Evolutionary conservation across 2,113 vertebrate genomes (phyloP).

Genomic region (Pollimyrus isidori): DNA sequence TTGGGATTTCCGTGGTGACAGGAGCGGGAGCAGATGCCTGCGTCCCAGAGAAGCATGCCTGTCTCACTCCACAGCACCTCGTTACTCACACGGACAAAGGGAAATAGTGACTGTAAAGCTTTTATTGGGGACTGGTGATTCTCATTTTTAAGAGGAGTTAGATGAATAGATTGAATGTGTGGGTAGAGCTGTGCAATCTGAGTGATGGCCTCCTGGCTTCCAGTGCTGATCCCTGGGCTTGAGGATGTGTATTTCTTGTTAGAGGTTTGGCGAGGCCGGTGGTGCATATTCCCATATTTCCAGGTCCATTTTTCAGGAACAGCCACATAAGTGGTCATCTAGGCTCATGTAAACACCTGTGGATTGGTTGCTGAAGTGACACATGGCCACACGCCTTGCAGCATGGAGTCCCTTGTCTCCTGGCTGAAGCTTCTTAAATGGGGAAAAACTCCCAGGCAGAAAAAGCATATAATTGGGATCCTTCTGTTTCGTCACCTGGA

Average conservation of each 20-base stretch:
- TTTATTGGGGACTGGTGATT: background rate
- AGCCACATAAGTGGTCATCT: background rate
- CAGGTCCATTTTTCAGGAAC: background rate
- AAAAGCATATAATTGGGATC: background rate
- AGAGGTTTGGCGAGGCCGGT: background rate
- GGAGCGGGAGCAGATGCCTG: background rate
- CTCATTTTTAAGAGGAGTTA: background rate
- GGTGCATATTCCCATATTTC: background rate
- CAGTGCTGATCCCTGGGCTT: no score
- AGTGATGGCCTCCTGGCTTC: no score
- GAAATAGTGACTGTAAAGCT: background rate
- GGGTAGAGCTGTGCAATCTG: background rate
- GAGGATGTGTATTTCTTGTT: background rate
- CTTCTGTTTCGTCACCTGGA: background rate
- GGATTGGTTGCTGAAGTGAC: background rate
- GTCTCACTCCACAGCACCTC: background rate
- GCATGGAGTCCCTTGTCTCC: background rate
- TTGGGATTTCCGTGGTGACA: background rate
- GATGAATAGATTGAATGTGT: background rate
- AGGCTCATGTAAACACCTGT: background rate
- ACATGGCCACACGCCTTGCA: background rate
- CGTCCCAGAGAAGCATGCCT: background rate
- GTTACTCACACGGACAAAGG: background rate
- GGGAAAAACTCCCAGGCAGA: background rate
- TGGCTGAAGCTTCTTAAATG: background rate